Conservation (phyloP, 2,888 invertebrate species). For the Drosophila silvestris region DNA sequence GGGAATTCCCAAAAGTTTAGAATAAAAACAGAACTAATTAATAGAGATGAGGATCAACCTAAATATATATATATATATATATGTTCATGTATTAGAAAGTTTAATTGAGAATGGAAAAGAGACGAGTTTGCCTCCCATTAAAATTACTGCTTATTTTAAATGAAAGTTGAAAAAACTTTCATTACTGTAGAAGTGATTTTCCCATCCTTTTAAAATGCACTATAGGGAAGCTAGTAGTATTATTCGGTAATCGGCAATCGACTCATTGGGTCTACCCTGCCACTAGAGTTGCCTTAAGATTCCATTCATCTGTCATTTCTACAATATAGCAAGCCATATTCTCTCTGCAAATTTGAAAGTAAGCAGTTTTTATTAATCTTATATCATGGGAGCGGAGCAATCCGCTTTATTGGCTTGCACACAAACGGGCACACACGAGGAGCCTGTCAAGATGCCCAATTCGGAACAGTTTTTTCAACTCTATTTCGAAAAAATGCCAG, state of each 20-base stretch:
- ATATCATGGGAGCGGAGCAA: conserved; percentile 66
- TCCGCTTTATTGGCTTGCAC: conserved; percentile 64
- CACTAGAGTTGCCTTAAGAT: neutral
- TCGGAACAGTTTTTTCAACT: conserved; percentile 53
- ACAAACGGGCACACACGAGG: conserved; percentile 50
- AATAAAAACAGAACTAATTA: neutral
- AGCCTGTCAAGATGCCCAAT: conserved; percentile 33
- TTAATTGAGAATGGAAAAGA: neutral
- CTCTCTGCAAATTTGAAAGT: neutral
- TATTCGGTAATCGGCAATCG: neutral
- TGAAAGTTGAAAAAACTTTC: neutral
- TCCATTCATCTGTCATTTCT: conserved; percentile 8
- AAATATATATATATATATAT: no score
- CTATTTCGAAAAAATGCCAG: conserved; percentile 53
- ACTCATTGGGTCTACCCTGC: neutral
- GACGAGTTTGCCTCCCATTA: neutral
- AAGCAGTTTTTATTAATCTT: neutral
- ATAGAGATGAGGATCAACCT: no score
- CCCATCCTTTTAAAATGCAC: neutral
- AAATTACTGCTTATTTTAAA: neutral
- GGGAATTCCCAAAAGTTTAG: neutral
- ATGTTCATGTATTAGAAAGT: neutral
- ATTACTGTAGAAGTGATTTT: neutral
- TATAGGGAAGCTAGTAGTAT: neutral
- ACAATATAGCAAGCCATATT: neutral